Conservation (phyloP, 1,140 invertebrate genomes). For the Heliconius hewitsoni region DNA sequence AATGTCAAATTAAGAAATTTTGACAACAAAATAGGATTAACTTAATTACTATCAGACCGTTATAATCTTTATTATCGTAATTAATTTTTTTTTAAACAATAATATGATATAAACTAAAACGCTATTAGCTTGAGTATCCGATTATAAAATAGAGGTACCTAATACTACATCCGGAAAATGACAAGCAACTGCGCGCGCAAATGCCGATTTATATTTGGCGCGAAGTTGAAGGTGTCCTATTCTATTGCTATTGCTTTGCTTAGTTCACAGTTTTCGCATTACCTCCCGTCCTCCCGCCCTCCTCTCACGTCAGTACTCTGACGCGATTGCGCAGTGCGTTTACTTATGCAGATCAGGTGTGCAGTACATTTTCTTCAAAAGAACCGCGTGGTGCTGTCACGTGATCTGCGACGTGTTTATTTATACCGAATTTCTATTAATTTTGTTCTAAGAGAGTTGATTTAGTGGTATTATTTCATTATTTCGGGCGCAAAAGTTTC, state of each 20-base stretch:
- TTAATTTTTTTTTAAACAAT: neutral
- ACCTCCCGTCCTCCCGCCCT: conserved; percentile 22
- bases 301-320: conserved; percentile 11
- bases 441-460: neutral
- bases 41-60: neutral
- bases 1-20: neutral
- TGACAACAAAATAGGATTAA: neutral
- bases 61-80: neutral
- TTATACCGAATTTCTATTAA: conserved; percentile 2
- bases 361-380: conserved; percentile 36
- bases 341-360: conserved; percentile 43
- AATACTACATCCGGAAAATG: conserved; percentile 37
- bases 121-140: conserved; percentile 21
- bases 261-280: conserved; percentile 35
- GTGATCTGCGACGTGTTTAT: conserved; percentile 2
- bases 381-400: conserved; percentile 38
- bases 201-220: conserved; percentile 46
- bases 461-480: neutral
- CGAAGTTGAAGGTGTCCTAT: conserved; percentile 34
- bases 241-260: conserved; percentile 24
- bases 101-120: neutral
- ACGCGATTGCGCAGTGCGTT: conserved; percentile 46
- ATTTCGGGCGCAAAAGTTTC: neutral
- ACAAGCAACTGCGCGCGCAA: conserved; percentile 34
- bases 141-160: neutral